Evolutionary conservation across 1,140 invertebrate genomes (phyloP), one percentile per base, ranked within the genome.

Genomic region (Nasonia giraulti): DNA sequence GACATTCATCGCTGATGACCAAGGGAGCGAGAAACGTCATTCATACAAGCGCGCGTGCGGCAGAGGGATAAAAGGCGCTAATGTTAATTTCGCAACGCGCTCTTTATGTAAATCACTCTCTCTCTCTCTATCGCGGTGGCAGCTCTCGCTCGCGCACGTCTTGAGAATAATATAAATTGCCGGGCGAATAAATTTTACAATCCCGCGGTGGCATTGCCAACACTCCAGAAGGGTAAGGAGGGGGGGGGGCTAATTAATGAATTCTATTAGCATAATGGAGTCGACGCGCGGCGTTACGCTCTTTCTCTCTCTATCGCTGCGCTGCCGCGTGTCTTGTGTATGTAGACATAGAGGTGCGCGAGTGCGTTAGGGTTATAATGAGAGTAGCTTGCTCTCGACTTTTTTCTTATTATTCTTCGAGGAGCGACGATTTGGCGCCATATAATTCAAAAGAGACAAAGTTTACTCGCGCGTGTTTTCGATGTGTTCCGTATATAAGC

Each of bases 221-320:
- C 20, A n/a, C 55, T 44, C 8, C 40, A 68, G 66, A n/a, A 6
- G 31, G 44, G 68, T 0, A 27, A 27, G 27, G 37, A 23, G 69
- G 27, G 17, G 40, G 40, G n/a, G 23, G 50, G 33, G 75, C 23
- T 77, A 77, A 83, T 83, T 83, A 83, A 77, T 83, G 82, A 77
- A 83, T 83, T 76, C 76, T 69, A 83, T 83, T 83, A 77, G 55
- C 82, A 83, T 83, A 83, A 83, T 83, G 62, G 74, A 77, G 55
- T 69, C 37, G 33, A 31, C 10, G 40, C 17, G 14, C 44, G 69
- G 33, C 68, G 79, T 71, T 23, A 27, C 27, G 79, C 11, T 75
- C 37, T 75, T 44, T 75, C 74, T n/a, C 33, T 44, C 40, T 44
- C 74, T 73, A n/a, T 14, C 20, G 27, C 4, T 73, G 27, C 27